phyloP scores from a whole-genome alignment of 1,140 invertebrate species.

The Asbolus verrucosus region DNA sequence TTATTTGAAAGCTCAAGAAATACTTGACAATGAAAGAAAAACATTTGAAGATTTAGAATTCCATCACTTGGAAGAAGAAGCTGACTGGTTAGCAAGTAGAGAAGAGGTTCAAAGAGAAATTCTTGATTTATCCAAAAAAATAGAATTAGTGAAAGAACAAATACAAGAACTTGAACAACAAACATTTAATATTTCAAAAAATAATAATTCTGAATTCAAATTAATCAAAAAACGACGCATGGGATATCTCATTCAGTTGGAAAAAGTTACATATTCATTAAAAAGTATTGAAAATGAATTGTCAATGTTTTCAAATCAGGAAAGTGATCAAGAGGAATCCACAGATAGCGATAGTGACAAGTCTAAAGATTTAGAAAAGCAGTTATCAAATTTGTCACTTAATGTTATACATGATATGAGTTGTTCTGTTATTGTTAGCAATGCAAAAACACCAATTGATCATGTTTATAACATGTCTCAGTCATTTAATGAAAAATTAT shows the following conservation, averaged over 20 bases:
- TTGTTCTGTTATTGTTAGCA: constrained; percentile 60
- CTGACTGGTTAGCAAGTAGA: constrained; percentile 81
- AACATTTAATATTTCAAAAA: constrained; percentile 64
- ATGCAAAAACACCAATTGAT: constrained; percentile 52
- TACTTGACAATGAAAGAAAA: constrained; percentile 80
- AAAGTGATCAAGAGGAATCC: constrained; percentile 62
- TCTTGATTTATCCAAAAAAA: constrained; percentile 74
- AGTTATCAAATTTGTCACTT: constrained; percentile 47
- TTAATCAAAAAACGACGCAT: constrained; percentile 58
- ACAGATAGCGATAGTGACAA: constrained; percentile 63
- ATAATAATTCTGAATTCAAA: constrained; percentile 60
- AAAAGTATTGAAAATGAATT: constrained; percentile 59
- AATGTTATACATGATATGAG: constrained; percentile 59
- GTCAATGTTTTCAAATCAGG: constrained; percentile 53
- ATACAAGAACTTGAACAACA: constrained; percentile 77
- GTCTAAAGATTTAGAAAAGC: constrained; percentile 55
- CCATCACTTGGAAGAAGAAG: constrained; percentile 91
- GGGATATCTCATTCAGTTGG: constrained; percentile 57
- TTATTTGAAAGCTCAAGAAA: constrained; percentile 74
- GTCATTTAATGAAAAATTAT: constrained; percentile 63
- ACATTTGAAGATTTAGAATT: constrained; percentile 94
- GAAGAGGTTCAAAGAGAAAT: constrained; percentile 86
- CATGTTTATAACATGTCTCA: constrained; percentile 62
- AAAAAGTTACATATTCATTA: constrained; percentile 58
- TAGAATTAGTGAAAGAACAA: constrained; percentile 73